A percentile compares a stretch with the other conserved stretches of the same genome.
phyloP scores from a whole-genome alignment of 2,888 invertebrate species.

The Drepanosiphum platanoidis region DNA sequence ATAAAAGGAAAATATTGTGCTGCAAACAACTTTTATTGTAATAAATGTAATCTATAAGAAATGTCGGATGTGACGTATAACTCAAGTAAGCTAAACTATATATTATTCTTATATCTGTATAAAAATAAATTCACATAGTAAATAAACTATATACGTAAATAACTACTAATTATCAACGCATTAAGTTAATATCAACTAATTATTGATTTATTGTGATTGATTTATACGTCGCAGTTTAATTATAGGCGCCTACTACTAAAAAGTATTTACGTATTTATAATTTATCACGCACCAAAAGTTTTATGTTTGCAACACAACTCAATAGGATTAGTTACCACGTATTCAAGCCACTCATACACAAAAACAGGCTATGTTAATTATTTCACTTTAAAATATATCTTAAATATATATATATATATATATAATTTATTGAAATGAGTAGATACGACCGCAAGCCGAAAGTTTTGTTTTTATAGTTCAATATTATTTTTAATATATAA shows the following conservation, averaged over 20 bases:
- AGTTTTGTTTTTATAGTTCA: neutral
- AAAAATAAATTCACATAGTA: no score
- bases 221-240: neutral
- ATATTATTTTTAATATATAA: neutral
- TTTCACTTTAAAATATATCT: conserved; percentile 27
- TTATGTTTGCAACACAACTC: conserved; percentile 30
- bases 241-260: neutral
- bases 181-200: neutral
- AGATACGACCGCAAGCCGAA: conserved; percentile 28
- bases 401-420: neutral
- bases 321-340: conserved; percentile 51
- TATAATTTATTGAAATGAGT: conserved; percentile 21
- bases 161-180: neutral
- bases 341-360: conserved; percentile 57
- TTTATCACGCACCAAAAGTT: neutral
- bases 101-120: no score
- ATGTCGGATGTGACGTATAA: no score
- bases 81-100: no score
- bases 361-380: conserved; percentile 51
- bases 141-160: neutral
- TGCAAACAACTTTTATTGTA: conserved; percentile 23
- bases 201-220: no score
- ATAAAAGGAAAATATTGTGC: conserved; percentile 43
- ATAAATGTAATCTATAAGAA: neutral
- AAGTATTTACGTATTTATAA: neutral